Conservation (phyloP, 2,113 vertebrate species). For the Todiramphus saurophagus region DNA sequence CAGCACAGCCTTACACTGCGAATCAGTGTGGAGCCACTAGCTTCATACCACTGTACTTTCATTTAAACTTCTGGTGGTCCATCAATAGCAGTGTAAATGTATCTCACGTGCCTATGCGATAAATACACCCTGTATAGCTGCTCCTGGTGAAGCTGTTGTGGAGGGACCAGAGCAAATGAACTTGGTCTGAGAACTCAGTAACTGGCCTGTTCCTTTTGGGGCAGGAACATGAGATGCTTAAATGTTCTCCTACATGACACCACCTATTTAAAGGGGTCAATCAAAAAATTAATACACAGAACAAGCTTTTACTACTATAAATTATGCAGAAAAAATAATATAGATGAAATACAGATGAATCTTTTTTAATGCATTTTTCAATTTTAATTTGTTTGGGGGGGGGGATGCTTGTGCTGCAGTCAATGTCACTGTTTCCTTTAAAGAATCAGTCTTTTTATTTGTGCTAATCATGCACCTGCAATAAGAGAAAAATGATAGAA, state of each 20-base stretch:
- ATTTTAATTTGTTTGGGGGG: neutral
- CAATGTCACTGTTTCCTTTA: neutral
- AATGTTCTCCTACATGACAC: neutral
- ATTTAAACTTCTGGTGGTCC: neutral
- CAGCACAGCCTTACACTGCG: neutral
- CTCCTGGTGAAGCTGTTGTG: neutral
- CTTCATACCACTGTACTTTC: neutral
- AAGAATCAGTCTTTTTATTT: neutral
- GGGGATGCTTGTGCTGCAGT: neutral
- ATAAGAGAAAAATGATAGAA: neutral
- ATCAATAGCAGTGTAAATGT: rapidly evolving
- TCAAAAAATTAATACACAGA: neutral
- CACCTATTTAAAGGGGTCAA: neutral
- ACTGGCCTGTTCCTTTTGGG: neutral
- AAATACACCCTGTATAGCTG: neutral
- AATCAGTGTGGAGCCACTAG: neutral
- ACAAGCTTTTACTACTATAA: neutral
- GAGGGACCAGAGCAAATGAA: neutral
- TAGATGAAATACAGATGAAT: neutral
- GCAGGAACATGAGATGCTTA: neutral
- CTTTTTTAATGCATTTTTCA: neutral
- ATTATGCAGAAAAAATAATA: neutral
- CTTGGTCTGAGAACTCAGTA: neutral
- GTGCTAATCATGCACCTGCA: neutral
- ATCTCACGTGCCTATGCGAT: rapidly evolving